Conservation (phyloP, 2,888 invertebrate species). For the Palloptera scutellata region DNA sequence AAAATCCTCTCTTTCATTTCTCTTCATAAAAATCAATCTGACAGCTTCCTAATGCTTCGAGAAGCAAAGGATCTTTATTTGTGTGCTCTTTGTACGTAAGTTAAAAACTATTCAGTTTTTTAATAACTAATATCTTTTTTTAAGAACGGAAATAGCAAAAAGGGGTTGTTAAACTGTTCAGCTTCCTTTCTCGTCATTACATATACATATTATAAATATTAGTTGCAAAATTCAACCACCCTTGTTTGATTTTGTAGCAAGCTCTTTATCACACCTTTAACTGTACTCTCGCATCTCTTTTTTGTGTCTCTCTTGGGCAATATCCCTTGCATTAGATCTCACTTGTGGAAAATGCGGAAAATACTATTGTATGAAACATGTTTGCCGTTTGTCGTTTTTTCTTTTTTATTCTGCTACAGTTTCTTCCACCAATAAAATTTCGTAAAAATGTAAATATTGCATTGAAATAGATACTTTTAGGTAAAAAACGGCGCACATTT, state of each 20-base stretch:
- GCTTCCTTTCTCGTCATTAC: no score
- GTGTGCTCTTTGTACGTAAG: no score
- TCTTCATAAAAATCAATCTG: no score
- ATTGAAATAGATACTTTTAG: slow-evolving; percentile 52
- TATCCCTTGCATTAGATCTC: slow-evolving; percentile 7
- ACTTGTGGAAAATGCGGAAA: slow-evolving; percentile 17
- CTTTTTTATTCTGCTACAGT: slow-evolving; percentile 32
- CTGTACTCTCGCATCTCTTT: slow-evolving; percentile 19
- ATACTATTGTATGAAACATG: slow-evolving; percentile 25
- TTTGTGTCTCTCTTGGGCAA: slow-evolving; percentile 10
- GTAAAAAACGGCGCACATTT: slow-evolving; percentile 47
- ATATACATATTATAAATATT: no score
- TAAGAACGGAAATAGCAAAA: no score
- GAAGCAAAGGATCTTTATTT: no score
- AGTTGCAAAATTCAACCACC: background rate
- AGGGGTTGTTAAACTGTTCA: no score
- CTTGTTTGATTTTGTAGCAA: slow-evolving; percentile 25
- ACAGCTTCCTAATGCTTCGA: no score
- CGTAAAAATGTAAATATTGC: slow-evolving; percentile 54
- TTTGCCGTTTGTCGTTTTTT: slow-evolving; percentile 37
- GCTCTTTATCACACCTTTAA: slow-evolving; percentile 23
- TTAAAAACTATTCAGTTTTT: no score
- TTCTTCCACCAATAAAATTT: slow-evolving; percentile 55
- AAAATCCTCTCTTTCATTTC: no score
- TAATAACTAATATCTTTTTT: no score